phyloP scores from a whole-genome alignment of 2,113 vertebrate genomes.

The Callospermophilus lateralis region DNA sequence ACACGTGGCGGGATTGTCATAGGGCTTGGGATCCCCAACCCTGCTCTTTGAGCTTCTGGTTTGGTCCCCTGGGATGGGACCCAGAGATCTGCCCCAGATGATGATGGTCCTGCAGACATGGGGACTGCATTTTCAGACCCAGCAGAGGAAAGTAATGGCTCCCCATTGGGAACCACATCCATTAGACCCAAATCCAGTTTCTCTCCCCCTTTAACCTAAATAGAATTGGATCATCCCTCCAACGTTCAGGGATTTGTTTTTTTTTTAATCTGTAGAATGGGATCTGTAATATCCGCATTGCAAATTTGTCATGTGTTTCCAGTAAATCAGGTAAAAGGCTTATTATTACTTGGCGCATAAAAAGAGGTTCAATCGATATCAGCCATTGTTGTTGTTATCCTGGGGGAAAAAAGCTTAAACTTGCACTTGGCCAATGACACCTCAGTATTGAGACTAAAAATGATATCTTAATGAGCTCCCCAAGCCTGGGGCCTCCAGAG shows the following conservation, averaged over 20 bases:
- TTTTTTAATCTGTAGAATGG: constrained; percentile 18
- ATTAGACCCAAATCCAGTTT: not conserved
- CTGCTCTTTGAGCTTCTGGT: not conserved
- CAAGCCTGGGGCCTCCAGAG: not conserved
- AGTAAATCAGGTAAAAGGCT: constrained; percentile 1
- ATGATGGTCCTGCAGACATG: not conserved
- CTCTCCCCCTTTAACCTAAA: not conserved
- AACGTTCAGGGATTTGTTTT: not conserved
- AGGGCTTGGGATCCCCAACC: not conserved
- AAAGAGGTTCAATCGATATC: not conserved
- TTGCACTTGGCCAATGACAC: not conserved
- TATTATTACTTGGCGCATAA: not conserved
- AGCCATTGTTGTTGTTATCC: not conserved
- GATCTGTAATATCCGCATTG: not conserved
- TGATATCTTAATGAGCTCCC: not conserved
- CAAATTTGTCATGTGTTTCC: not conserved
- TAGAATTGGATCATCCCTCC: not conserved
- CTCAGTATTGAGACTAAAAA: not conserved
- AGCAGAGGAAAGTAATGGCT: not conserved
- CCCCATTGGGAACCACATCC: not conserved
- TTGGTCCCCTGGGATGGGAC: not conserved
- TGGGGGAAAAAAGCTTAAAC: not conserved
- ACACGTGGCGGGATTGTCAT: not conserved
- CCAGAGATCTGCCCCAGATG: not conserved
- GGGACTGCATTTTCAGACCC: not conserved